Evolutionary conservation across 1,140 invertebrate genomes (phyloP).

Genomic region (Aphaenogaster ashmeadi): DNA sequence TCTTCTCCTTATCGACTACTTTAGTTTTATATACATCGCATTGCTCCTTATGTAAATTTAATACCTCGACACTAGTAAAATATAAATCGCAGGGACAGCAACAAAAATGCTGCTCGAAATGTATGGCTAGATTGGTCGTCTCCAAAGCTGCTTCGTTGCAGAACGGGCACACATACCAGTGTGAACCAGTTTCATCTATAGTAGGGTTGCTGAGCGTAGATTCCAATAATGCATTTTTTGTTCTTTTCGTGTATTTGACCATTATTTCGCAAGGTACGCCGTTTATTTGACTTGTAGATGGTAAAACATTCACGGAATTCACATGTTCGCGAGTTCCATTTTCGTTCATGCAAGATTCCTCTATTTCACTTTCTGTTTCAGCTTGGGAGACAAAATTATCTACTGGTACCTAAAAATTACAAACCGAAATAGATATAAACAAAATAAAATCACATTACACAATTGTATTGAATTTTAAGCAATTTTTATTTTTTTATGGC

Average conservation of each 20-base stretch:
- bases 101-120: conserved; percentile 88
- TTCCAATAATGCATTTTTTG: conserved; percentile 82
- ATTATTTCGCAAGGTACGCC: conserved; percentile 77
- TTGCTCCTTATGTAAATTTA: conserved; percentile 85
- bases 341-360: conserved; percentile 67
- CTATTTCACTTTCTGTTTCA: conserved; percentile 67
- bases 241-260: conserved; percentile 82
- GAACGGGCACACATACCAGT: conserved; percentile 87
- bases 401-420: conserved; percentile 63
- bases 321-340: conserved; percentile 55
- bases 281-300: conserved; percentile 82
- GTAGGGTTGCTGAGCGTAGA: conserved; percentile 82
- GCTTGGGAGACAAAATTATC: conserved; percentile 66
- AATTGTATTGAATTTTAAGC: neutral
- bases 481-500: conserved; percentile 2
- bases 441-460: neutral
- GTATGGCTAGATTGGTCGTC: conserved; percentile 84
- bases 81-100: conserved; percentile 85
- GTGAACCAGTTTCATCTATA: conserved; percentile 81
- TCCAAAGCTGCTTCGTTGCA: conserved; percentile 87
- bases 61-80: conserved; percentile 85
- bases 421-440: conserved; percentile 8
- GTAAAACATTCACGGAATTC: conserved; percentile 71
- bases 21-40: conserved; percentile 79
- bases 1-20: conserved; percentile 42